phyloP scores from a whole-genome alignment of 1,140 invertebrate genomes.

The Drosophila nannoptera region DNA sequence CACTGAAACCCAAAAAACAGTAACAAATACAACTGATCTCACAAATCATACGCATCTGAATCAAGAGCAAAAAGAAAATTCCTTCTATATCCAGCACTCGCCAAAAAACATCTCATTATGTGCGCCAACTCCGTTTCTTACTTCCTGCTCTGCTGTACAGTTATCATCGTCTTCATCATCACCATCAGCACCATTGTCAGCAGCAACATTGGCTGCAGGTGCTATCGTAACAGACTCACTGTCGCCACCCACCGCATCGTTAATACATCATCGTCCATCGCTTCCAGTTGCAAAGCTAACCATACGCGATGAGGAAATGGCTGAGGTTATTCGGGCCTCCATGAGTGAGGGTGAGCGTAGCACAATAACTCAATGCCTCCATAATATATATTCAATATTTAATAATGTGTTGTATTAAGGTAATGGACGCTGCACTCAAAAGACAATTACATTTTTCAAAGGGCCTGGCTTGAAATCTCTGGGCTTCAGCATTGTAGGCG shows the following conservation, averaged over 20 bases:
- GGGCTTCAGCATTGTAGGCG: slow-evolving; percentile 95
- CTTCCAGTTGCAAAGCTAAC: slow-evolving; percentile 73
- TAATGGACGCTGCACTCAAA: slow-evolving; percentile 58
- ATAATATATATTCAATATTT: not conserved
- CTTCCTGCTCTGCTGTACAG: slow-evolving; percentile 26
- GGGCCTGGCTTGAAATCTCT: slow-evolving; percentile 91
- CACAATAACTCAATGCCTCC: slow-evolving; percentile 23
- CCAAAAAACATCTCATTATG: slow-evolving; percentile 68
- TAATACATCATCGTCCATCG: slow-evolving; percentile 75
- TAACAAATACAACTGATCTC: slow-evolving; percentile 57
- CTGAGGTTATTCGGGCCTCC: slow-evolving; percentile 73
- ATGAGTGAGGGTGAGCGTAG: slow-evolving; percentile 74
- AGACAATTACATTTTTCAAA: slow-evolving; percentile 85
- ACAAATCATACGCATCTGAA: slow-evolving; percentile 52
- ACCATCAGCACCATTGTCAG: slow-evolving; percentile 22
- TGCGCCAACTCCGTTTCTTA: slow-evolving; percentile 66
- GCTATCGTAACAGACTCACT: slow-evolving; percentile 17
- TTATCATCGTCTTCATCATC: slow-evolving; percentile 47
- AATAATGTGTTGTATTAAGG: slow-evolving; percentile 38
- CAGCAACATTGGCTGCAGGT: slow-evolving; percentile 28
- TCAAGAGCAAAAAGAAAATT: slow-evolving; percentile 58
- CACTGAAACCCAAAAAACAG: slow-evolving; percentile 24
- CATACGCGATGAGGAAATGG: slow-evolving; percentile 77
- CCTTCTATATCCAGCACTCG: slow-evolving; percentile 69
- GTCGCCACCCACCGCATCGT: slow-evolving; percentile 51